These are phyloP conservation scores for Podarcis cretensis DNA, from an alignment of 2,113 vertebrate genomes.

Conservation along the genomic window DNA sequence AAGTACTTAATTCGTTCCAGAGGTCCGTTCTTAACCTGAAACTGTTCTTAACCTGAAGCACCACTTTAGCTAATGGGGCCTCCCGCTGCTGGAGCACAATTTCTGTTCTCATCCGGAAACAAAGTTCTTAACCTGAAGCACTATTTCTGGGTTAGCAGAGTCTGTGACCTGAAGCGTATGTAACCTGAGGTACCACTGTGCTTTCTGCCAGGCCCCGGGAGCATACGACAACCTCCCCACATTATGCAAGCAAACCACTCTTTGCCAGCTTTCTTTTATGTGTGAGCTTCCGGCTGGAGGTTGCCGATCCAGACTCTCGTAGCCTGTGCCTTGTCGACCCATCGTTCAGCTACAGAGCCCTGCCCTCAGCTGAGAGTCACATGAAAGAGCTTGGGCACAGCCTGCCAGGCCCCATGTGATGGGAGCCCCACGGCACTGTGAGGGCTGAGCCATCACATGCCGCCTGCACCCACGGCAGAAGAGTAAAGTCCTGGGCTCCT, in stretches of 20 bases:
- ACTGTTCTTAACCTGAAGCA: too few relatives aligned
- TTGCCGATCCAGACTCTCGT: background rate
- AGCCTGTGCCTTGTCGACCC: background rate
- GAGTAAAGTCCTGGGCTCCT: background rate
- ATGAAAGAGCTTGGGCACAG: slow-evolving; percentile 34
- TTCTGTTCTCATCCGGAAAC: too few relatives aligned
- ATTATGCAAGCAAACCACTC: background rate
- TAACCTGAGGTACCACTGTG: too few relatives aligned
- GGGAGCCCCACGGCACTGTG: slow-evolving; percentile 4
- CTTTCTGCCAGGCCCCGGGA: background rate
- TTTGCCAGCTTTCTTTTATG: background rate
- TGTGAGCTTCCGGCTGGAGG: background rate
- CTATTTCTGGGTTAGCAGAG: too few relatives aligned
- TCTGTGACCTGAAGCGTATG: too few relatives aligned
- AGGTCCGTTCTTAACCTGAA: too few relatives aligned
- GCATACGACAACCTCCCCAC: too few relatives aligned
- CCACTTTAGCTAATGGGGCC: too few relatives aligned
- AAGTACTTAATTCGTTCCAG: too few relatives aligned
- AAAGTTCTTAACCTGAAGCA: too few relatives aligned
- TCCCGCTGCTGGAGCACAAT: too few relatives aligned
- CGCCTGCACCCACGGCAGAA: background rate
- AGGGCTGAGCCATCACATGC: slow-evolving; percentile 28
- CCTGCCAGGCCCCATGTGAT: slow-evolving; percentile 17
- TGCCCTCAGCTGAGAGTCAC: slow-evolving; percentile 38
- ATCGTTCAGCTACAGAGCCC: background rate